Percentiles rank a stretch among this genome's conserved stretches.
Conservation (phyloP, 37 sponge, comb jelly and placozoan species). For the Diacarnus erythraeanus region DNA sequence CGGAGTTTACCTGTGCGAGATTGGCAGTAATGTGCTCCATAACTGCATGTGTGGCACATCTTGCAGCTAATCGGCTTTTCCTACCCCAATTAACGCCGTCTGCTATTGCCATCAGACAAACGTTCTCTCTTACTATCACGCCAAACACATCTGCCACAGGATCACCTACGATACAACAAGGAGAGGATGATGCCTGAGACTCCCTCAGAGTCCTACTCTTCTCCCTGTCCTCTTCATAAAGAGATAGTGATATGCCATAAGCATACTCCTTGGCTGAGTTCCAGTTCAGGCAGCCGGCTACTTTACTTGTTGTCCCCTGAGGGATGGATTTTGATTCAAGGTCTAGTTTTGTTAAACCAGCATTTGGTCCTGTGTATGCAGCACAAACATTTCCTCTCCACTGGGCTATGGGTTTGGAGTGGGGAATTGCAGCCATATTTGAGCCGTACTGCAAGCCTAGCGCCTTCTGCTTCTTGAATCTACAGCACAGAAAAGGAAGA, state of each 20-base stretch:
- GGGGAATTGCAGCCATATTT: slow-evolving; percentile 21
- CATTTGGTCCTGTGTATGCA: slow-evolving; percentile 80
- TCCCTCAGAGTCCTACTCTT: neutral
- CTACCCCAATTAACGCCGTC: slow-evolving; percentile 89
- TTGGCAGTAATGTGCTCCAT: slow-evolving; percentile 56
- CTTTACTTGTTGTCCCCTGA: neutral
- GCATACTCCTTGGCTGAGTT: slow-evolving; percentile 59
- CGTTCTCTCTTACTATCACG: slow-evolving; percentile 50
- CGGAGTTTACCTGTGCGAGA: neutral
- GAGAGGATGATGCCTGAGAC: neutral
- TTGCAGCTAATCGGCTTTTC: slow-evolving; percentile 86
- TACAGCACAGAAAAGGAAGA: neutral
- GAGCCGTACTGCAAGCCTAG: slow-evolving; percentile 13
- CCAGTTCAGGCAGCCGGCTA: slow-evolving; percentile 71
- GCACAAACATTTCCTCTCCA: slow-evolving; percentile 32
- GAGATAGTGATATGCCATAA: slow-evolving; percentile 84
- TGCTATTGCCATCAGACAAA: slow-evolving; percentile 76
- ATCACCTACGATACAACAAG: slow-evolving; percentile 48
- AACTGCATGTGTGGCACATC: slow-evolving; percentile 74
- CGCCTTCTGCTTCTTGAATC: slow-evolving; percentile 13
- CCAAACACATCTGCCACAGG: slow-evolving; percentile 95
- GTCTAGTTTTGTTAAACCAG: slow-evolving; percentile 69
- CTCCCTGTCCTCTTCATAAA: slow-evolving; percentile 75
- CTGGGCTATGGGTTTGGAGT: slow-evolving; percentile 6
- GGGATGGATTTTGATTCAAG: neutral